Percentiles rank a stretch among this genome's conserved stretches.
These are phyloP conservation scores for Enteromius viviparus DNA, from an alignment of 2,797 vertebrate species.

Conservation along the genomic window DNA sequence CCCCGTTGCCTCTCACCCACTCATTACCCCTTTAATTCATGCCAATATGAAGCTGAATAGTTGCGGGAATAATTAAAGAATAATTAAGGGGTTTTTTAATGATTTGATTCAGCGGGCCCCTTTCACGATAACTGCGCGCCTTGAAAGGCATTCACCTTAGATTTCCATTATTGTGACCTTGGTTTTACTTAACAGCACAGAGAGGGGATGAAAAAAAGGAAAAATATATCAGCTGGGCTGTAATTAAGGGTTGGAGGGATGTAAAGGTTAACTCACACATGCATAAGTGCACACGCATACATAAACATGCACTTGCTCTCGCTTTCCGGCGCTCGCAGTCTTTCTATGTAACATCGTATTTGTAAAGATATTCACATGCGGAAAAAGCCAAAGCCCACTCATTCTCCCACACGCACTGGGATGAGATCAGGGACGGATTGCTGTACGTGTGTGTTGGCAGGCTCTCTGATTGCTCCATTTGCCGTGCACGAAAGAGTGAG, in stretches of 20 bases:
- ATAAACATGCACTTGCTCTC: constrained; percentile 64
- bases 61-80: constrained; percentile 82
- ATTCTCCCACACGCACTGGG: constrained; percentile 38
- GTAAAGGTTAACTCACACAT: constrained; percentile 75
- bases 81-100: constrained; percentile 85
- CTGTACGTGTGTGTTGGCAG: constrained; percentile 69
- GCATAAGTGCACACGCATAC: constrained; percentile 56
- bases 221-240: constrained; percentile 69
- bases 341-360: constrained; percentile 72
- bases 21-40: constrained; percentile 67
- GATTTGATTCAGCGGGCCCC: constrained; percentile 84
- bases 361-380: constrained; percentile 71
- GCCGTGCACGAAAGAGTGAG: constrained; percentile 17
- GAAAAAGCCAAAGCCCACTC: constrained; percentile 13
- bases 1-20: constrained; percentile 71
- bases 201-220: constrained; percentile 48
- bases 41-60: constrained; percentile 68
- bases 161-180: constrained; percentile 84
- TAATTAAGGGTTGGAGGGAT: constrained; percentile 76
- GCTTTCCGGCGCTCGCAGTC: constrained; percentile 66
- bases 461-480: constrained; percentile 67
- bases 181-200: constrained; percentile 71
- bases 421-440: constrained; percentile 37
- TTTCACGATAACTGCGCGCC: constrained; percentile 76
- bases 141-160: constrained; percentile 81